Evolutionary conservation across 2,888 invertebrate genomes (phyloP), one percentile per base, ranked within the genome.

Genomic region (Cerastis leucographa): DNA sequence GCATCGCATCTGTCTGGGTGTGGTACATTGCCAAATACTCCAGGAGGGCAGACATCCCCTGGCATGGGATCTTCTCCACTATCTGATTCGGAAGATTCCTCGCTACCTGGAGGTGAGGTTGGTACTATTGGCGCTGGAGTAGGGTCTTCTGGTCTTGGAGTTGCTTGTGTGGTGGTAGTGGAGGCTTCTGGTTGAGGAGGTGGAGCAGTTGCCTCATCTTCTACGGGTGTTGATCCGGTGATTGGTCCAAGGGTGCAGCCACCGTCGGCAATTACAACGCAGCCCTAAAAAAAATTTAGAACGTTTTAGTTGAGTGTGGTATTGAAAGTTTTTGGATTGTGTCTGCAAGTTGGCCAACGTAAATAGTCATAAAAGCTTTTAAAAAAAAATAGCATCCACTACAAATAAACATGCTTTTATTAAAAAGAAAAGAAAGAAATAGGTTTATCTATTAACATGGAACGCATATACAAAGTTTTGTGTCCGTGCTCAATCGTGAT

Each of bases 1-100:
- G 78, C 81, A 49, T 89, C 75, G 74, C 93, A 93, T 19, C 83
- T 73, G 0, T 82, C 69, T 0, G 91, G 91, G 46, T 92, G 86
- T 0, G 92, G 80, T 0, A 90, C 70, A 49, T 89, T 88, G 25
- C 90, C 91, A 11, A 88, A 87, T 1, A 78, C 79, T 6, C 87
- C 91, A 6, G 86, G 71, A 2, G 87, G 81, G 67, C 91, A 91
- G 14, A 90, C 46, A 2, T 81, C 66, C 9, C 64, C 59, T 11
- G 54, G 66, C 3, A 74, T 62, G 12, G 1, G 12, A 25, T 25
- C 56, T 22, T 22, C 49, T 1, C 8, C 49, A 51, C 49, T 22
- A 8, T 51, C 49, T 19, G 49, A 8, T 51, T 19, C 7, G 7
- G 49, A 8, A 49, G n/a, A 2, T 56, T 71, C 76, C 7, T n/a